Evolutionary conservation across 35 echinoderm and acorn worm species (phyloP), one percentile per base, ranked within the genome.

Genomic region (Anneissia japonica): DNA sequence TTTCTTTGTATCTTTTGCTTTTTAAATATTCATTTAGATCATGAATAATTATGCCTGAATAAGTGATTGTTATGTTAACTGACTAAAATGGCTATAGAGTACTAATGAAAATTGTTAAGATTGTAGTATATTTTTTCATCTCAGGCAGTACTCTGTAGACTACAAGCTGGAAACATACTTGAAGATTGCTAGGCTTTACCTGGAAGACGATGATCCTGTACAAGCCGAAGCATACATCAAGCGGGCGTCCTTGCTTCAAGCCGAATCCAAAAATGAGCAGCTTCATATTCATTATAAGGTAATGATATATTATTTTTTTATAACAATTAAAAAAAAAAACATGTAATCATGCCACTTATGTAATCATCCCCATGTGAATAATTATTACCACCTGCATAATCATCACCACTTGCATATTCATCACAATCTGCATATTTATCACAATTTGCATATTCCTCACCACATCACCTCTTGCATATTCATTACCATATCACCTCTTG

Each of bases 281-380:
- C 77, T 99, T 30, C 96, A 99, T 85, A 99, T 99, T 46, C 87
- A 89, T 32, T 99, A 99, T 77, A 99, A 99, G 89, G 96, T 99
- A 81, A n/a, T n/a, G n/a, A n/a, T n/a, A n/a, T n/a, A n/a, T n/a
- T n/a, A n/a, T n/a, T n/a, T n/a, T n/a, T n/a, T n/a, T n/a, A n/a
- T n/a, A n/a, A n/a, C n/a, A n/a, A n/a, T n/a, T n/a, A n/a, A n/a
- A n/a, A n/a, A n/a, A n/a, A n/a, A n/a, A n/a, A n/a, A n/a, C n/a
- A n/a, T n/a, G n/a, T n/a, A n/a, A n/a, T n/a, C n/a, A n/a, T n/a
- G n/a, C n/a, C n/a, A n/a, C n/a, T n/a, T n/a, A n/a, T n/a, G n/a
- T n/a, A n/a, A n/a, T n/a, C n/a, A n/a, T n/a, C n/a, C n/a, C n/a
- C n/a, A n/a, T n/a, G n/a, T n/a, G n/a, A n/a, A n/a, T n/a, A n/a